phyloP scores from a whole-genome alignment of 2,113 vertebrate species.

The Rynchops niger region DNA sequence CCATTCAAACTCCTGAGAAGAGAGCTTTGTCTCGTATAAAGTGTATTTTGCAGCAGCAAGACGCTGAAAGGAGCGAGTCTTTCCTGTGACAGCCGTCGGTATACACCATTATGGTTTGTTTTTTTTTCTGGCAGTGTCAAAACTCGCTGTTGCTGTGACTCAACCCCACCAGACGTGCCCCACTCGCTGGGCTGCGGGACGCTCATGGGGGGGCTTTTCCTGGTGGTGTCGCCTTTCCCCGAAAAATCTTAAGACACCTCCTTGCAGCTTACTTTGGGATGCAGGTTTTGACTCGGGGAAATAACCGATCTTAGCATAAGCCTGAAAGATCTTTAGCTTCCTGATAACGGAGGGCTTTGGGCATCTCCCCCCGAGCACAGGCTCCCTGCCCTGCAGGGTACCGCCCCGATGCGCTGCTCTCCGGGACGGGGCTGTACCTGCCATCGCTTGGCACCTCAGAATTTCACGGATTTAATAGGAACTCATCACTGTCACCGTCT shows the following conservation, averaged over 20 bases:
- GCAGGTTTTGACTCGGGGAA: background rate
- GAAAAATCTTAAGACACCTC: background rate
- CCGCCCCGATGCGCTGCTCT: fast-evolving
- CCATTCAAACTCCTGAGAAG: slow-evolving; percentile 23
- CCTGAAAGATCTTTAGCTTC: background rate
- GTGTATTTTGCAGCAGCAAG: background rate
- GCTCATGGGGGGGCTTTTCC: background rate
- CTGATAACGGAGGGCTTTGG: background rate
- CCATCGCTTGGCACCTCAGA: background rate
- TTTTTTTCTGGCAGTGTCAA: background rate
- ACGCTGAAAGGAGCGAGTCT: background rate
- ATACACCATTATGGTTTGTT: background rate
- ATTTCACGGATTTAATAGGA: background rate
- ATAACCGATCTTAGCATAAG: background rate
- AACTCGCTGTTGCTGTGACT: background rate
- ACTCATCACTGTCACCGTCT: background rate
- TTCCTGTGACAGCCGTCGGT: background rate
- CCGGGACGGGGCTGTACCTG: background rate
- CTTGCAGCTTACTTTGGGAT: background rate
- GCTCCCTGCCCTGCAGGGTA: background rate
- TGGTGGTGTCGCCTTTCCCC: background rate
- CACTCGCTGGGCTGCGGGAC: background rate
- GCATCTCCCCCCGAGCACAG: background rate
- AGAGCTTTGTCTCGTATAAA: background rate
- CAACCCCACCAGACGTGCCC: background rate